Base-by-base conservation (phyloP, 2,113 vertebrate species). In the Oreochromis niloticus region DNA sequence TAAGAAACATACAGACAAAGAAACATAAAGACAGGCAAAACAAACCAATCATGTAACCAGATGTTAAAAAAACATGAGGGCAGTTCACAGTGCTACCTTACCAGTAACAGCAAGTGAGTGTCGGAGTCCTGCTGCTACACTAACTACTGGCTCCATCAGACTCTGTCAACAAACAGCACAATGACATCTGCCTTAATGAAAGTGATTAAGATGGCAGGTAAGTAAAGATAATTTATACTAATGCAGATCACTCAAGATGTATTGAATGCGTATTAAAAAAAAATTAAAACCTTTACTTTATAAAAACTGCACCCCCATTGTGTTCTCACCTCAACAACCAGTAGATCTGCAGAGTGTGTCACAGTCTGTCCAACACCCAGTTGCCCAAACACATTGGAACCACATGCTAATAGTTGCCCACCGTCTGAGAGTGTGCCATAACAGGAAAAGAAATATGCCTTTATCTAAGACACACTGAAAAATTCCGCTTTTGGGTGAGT, bases 331-430 rank as follows among this genome's bases (percentile, higher is more conserved):
- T 97, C 95, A 50, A 99, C 88, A 63, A 85, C 89, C 27, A 96
- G 94, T 19, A 96, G 96, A 75, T 96, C 80, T 83, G 95, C 86
- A 82, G 97, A 8, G 86, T 96, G 90, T n/a, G 66, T 91, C 85
- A 94, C 89, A 57, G 90, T 79, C 6, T 93, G 85, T 68, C 96
- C 95, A 91, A 97, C 80, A 90, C 98, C 98, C 83, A 99, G 90
- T 32, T 99, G 98, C 83, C 98, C 97, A 82, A 98, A 99, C 41
- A 94, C 93, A 86, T 99, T 99, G 79, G 98, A 99, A 52, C 98
- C 98, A 94, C 97, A 99, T 5, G 97, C 96, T 19, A 98, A 88
- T 63, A 98, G 91, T 6, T 96, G 92, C 41, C 97, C 97, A 87
- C 80, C 90, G 89, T 94, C 98, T 98, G 94, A 75, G 11, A 94